Conservation (phyloP, 1,140 invertebrate species). For the Pteromalus puparum region DNA sequence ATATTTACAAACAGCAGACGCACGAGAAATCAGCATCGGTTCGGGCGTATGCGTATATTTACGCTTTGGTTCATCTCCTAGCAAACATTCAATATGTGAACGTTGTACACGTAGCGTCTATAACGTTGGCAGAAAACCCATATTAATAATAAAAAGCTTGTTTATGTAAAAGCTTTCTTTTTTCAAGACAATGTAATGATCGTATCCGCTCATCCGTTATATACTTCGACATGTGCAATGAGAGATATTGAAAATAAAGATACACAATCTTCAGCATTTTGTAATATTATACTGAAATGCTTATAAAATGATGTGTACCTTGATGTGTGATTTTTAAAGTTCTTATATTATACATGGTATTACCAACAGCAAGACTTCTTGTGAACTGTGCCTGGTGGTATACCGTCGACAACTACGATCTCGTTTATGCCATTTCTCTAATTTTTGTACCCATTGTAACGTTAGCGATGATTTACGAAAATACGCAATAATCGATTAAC, state of each 20-base stretch:
- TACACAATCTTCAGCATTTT: conserved; percentile 55
- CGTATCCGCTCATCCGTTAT: conserved; percentile 24
- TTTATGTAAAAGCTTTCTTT: conserved; percentile 20
- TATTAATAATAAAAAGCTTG: conserved; percentile 25
- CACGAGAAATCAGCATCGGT: neutral
- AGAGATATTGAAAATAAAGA: conserved; percentile 47
- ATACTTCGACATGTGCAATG: conserved; percentile 57
- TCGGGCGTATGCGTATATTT: neutral
- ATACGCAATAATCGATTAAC: conserved; percentile 24
- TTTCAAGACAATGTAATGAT: neutral
- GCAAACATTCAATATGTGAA: neutral
- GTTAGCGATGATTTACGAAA: conserved; percentile 28
- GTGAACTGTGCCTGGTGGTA: neutral
- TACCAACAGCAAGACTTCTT: neutral
- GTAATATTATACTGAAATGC: conserved; percentile 46
- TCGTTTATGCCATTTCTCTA: conserved; percentile 62
- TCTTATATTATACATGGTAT: conserved; percentile 26
- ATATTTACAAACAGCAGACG: conserved; percentile 34
- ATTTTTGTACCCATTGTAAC: conserved; percentile 41
- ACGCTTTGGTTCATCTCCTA: neutral
- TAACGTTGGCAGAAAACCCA: neutral
- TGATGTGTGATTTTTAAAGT: conserved; percentile 57
- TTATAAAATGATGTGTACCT: conserved; percentile 52
- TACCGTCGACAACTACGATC: conserved; percentile 58
- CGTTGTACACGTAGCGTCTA: neutral